A percentile compares a stretch with the other conserved stretches of the same genome.
Evolutionary conservation across 2,797 vertebrate genomes (phyloP).

Genomic region (Scarus forsteni): DNA sequence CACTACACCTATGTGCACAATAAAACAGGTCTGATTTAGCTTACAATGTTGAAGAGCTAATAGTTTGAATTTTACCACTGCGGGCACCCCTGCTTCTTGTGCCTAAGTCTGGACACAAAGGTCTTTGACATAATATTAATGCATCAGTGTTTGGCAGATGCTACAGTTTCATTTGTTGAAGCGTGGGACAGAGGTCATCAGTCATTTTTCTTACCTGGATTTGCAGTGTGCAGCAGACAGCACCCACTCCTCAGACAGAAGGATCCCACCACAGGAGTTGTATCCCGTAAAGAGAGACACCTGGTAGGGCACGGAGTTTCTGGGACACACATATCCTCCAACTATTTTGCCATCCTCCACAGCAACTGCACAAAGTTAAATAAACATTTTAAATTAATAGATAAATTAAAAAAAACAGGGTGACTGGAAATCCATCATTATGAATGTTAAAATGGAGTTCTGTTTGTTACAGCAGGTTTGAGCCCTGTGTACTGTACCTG

Average conservation of each 20-base stretch:
- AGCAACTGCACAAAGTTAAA: slow-evolving; percentile 54
- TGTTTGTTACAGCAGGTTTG: neutral
- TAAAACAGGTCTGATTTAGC: too few relatives aligned
- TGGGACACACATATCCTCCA: slow-evolving; percentile 84
- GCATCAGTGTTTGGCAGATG: neutral
- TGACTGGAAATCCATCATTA: neutral
- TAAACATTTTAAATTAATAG: neutral
- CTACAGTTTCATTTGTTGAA: neutral
- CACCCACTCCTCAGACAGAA: slow-evolving; percentile 85
- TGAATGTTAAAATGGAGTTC: neutral
- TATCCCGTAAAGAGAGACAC: slow-evolving; percentile 85
- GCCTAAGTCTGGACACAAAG: too few relatives aligned
- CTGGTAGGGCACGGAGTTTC: slow-evolving; percentile 82
- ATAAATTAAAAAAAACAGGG: neutral
- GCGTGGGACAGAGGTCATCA: neutral
- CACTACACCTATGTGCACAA: too few relatives aligned
- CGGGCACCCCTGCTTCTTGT: too few relatives aligned
- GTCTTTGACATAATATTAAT: neutral
- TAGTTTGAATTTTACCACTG: too few relatives aligned
- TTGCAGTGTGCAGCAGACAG: slow-evolving; percentile 88
- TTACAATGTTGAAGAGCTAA: too few relatives aligned
- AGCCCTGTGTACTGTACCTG: slow-evolving; percentile 59
- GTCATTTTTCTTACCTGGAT: slow-evolving; percentile 70
- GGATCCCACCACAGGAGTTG: slow-evolving; percentile 85
- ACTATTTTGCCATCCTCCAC: slow-evolving; percentile 85